phyloP scores from a whole-genome alignment of 2,888 invertebrate species.

The Andrena praecox region DNA sequence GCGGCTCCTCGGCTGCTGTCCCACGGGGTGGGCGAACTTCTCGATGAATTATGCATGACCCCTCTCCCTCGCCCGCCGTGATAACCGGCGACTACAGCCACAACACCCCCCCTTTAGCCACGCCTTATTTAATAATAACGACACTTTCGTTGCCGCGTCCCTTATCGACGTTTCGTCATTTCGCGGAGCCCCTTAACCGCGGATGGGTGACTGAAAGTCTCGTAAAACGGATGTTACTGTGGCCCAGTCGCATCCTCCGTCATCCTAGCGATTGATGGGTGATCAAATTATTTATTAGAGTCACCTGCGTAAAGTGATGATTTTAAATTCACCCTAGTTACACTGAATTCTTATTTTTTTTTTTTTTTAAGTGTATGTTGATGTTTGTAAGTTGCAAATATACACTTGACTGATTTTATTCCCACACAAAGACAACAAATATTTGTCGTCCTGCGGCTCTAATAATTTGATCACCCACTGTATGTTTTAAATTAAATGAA shows the following conservation, averaged over 20 bases:
- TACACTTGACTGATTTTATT: too few relatives aligned
- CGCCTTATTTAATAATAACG: conserved; percentile 69
- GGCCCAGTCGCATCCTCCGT: background rate
- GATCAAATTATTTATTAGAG: too few relatives aligned
- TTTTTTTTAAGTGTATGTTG: too few relatives aligned
- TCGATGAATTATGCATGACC: conserved; percentile 76
- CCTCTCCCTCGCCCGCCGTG: conserved; percentile 49
- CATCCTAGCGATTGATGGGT: background rate
- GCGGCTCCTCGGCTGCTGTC: conserved; percentile 44
- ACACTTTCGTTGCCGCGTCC: conserved; percentile 32
- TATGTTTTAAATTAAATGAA: too few relatives aligned
- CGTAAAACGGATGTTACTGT: background rate
- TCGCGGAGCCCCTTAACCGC: conserved; percentile 15
- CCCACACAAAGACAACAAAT: too few relatives aligned
- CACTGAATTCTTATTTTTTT: too few relatives aligned
- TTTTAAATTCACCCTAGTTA: too few relatives aligned
- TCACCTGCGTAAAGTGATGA: too few relatives aligned
- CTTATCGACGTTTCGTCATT: conserved; percentile 46
- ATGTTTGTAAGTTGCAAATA: too few relatives aligned
- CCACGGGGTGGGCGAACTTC: conserved; percentile 63
- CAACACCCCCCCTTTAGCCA: conserved; percentile 42
- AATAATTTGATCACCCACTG: too few relatives aligned
- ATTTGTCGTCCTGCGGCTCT: too few relatives aligned
- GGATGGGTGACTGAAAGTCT: background rate
- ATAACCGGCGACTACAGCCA: conserved; percentile 55